Evolutionary conservation across 2,113 vertebrate species (phyloP), one percentile per base, ranked within the genome.

Genomic region (Seriola rivoliana): DNA sequence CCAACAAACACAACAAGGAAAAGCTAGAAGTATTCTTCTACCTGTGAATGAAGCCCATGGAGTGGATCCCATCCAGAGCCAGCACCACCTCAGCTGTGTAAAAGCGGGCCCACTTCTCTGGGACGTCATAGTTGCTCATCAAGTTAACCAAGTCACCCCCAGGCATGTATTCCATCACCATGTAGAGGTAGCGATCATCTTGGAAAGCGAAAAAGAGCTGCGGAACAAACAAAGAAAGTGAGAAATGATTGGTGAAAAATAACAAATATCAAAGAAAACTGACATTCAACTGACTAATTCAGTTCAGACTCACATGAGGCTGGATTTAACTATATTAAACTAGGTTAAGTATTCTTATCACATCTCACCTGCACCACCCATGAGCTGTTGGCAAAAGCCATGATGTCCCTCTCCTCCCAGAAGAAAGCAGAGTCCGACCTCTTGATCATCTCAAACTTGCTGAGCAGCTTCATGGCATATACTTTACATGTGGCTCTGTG

Each of bases 81-180:
- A 99, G 96, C 79, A 99, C 98, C 88, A 99, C 98, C 95, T 99
- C 97, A 60, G 98, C 98, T 21, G 98, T 99, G 88, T 99, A 99
- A 94, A 99, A 99, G 62, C 98, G 96, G 40, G 98, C 98, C 98
- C 98, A 99, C 91, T 99, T 99, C 93, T 99, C 98, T 0, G 98
- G 98, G 70, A 99, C 97, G 48, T 99, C 98, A 0, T 99, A 99
- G 93, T 99, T 99, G 92, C 98, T 99, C 98, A 99, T 99, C 92
- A 99, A 92, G 90, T 99, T 99, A 52, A 99, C 98, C 86, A 99
- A 95, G 91, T 99, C 98, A 32, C 98, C 98, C 7, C 98, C 98
- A 21, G 98, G 98, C 98, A 99, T 99, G 88, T 99, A 99, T 78
- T 99, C 98, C 98, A 99, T 99, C 91, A 99, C 98, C 98, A 99